Conservation (phyloP, 2,113 vertebrate species). For the Polypterus senegalus region DNA sequence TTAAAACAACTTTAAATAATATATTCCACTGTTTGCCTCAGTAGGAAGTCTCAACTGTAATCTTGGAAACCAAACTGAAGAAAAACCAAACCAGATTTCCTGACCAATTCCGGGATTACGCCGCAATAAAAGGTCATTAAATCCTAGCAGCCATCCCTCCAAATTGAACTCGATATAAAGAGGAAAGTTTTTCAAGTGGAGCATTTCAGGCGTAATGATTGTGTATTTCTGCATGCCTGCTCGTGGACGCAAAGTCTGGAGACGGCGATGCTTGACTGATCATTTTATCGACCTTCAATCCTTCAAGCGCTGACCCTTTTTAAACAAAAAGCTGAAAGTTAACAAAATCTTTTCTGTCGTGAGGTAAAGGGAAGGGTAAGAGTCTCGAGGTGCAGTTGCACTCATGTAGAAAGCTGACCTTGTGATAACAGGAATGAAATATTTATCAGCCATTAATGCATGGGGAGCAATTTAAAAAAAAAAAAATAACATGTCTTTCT, state of each 20-base stretch:
- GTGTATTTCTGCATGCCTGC: slow-evolving; percentile 8
- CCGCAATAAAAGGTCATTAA: background rate
- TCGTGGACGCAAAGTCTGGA: background rate
- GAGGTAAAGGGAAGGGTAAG: background rate
- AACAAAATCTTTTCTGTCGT: background rate
- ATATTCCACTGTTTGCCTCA: slow-evolving; percentile 11
- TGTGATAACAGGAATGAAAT: background rate
- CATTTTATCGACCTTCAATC: slow-evolving; percentile 16
- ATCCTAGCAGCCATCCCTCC: background rate
- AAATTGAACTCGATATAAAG: background rate
- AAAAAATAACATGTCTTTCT: background rate
- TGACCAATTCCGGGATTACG: too few relatives aligned
- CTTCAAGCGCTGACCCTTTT: slow-evolving; percentile 2
- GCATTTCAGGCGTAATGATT: background rate
- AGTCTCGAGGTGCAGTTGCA: background rate
- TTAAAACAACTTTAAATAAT: slow-evolving; percentile 20
- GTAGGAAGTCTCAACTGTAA: background rate
- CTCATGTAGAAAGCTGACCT: background rate
- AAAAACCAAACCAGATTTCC: too few relatives aligned
- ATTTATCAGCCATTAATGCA: slow-evolving; percentile 2
- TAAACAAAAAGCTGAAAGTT: background rate
- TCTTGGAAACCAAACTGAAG: background rate
- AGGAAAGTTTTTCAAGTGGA: background rate
- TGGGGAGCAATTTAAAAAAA: background rate
- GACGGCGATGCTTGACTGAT: slow-evolving; percentile 13